Base-by-base conservation (phyloP, 2,113 vertebrate species). In the Oryzias melastigma region DNA sequence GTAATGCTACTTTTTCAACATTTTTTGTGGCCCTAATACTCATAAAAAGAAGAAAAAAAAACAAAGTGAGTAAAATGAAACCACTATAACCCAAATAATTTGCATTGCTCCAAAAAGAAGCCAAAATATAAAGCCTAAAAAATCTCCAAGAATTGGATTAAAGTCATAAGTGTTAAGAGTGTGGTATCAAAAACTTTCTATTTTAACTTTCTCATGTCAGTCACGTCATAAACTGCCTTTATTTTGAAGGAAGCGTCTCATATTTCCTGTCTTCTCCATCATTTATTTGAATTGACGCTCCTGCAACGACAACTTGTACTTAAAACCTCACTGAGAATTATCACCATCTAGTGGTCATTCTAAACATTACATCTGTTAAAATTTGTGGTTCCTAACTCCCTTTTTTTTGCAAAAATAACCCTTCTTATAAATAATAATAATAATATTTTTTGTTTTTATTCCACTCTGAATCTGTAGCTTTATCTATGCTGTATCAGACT, bases 341-440 rank as follows among this genome's bases (percentile, higher is more conserved):
- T 66, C 43, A 81, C 87, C 89, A 14, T 71, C 84, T 54, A 68
- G 68, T 18, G 88, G 83, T 41, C 29, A 57, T 1, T 6, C 0
- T 54, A 7, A 46, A 52, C 66, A 76, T 43, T 54, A 61, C 71
- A 65, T 13, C 1, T 6, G 57, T 71, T 52, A 22, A 46, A 46
- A 7, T 47, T 47, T 19, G 2, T 19, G 6, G 7, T 47, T 12
- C 19, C 58, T 65, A 68, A 50, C 52, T 64, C 67, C 73, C 52
- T 64, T 69, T 74, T 74, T 54, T 65, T 54, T 60, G 56, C n/a
- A 46, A 60, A 74, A 78, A 71, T 41, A 65, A 58, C 78, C 51
- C 52, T 18, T 57, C 42, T 44, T 19, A 46, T 80, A 54, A 81
- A 83, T 77, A 54, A 77, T 80, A 77, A 57, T 65, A 17, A 63